phyloP scores from a whole-genome alignment of 2,113 vertebrate species.

The Microcebus tavaratra region DNA sequence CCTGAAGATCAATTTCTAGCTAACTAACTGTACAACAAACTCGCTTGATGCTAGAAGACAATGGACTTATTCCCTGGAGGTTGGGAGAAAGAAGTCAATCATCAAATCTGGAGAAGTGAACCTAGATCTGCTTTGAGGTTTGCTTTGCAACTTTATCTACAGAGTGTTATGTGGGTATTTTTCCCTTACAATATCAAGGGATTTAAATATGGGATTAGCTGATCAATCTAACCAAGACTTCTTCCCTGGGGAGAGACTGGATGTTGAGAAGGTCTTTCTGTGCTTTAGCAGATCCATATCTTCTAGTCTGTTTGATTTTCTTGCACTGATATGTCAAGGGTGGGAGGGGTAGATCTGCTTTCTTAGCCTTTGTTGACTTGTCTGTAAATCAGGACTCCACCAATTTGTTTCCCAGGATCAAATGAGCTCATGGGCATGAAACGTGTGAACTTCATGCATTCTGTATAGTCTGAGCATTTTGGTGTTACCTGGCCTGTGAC shows the following conservation, averaged over 20 bases:
- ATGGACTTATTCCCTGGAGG: not conserved
- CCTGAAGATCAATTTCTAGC: not conserved
- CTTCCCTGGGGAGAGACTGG: not conserved
- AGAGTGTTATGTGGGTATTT: not conserved
- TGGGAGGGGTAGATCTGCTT: not conserved
- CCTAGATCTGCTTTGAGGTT: not conserved
- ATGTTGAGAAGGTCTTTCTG: not conserved
- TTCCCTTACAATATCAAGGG: not conserved
- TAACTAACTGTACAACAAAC: not conserved
- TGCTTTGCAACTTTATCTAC: not conserved
- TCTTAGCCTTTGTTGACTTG: not conserved
- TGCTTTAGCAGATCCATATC: not conserved
- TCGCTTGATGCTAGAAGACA: not conserved
- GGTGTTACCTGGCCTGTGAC: not conserved
- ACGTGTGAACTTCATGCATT: not conserved
- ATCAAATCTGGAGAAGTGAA: not conserved
- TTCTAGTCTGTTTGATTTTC: not conserved
- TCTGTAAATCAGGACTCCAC: not conserved
- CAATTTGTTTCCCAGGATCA: not conserved
- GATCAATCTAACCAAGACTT: not conserved
- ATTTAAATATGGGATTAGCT: not conserved
- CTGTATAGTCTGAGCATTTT: not conserved
- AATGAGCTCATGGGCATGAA: not conserved
- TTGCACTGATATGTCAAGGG: not conserved
- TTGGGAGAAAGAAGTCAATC: not conserved